Conservation (phyloP, 2,797 vertebrate genomes). For the Ambastaia sidthimunki region DNA sequence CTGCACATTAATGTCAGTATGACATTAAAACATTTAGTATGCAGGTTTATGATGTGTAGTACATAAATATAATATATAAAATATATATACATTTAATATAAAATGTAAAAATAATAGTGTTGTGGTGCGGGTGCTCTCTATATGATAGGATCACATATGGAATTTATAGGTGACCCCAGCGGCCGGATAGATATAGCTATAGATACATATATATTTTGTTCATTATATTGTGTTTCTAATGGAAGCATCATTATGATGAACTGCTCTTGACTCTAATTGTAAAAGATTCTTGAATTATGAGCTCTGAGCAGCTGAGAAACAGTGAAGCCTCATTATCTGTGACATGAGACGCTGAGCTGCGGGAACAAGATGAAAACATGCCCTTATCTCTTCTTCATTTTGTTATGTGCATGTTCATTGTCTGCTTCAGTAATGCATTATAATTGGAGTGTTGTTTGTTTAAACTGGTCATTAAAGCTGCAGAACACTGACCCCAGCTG, state of each 20-base stretch:
- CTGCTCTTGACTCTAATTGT: not conserved
- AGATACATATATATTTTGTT: not conserved
- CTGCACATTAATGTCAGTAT: too few relatives aligned
- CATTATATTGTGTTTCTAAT: not conserved
- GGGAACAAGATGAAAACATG: not conserved
- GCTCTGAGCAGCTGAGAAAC: not conserved
- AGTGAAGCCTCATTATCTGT: not conserved
- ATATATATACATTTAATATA: too few relatives aligned
- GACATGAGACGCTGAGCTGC: not conserved
- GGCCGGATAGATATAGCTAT: too few relatives aligned
- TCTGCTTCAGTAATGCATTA: not conserved
- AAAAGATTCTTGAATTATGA: not conserved
- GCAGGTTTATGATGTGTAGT: too few relatives aligned
- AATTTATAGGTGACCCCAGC: too few relatives aligned
- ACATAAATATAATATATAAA: not conserved
- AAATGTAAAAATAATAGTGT: too few relatives aligned
- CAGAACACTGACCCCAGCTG: slow-evolving; percentile 79
- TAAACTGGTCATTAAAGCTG: slow-evolving; percentile 46
- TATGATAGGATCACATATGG: too few relatives aligned
- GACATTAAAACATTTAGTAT: not conserved
- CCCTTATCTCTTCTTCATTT: not conserved
- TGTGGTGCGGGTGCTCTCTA: too few relatives aligned
- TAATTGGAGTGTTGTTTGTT: not conserved
- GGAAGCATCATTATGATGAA: not conserved
- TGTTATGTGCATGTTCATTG: not conserved